Base-by-base conservation (phyloP, 2,888 invertebrate genomes). In the Habrosyne pyritoides region DNA sequence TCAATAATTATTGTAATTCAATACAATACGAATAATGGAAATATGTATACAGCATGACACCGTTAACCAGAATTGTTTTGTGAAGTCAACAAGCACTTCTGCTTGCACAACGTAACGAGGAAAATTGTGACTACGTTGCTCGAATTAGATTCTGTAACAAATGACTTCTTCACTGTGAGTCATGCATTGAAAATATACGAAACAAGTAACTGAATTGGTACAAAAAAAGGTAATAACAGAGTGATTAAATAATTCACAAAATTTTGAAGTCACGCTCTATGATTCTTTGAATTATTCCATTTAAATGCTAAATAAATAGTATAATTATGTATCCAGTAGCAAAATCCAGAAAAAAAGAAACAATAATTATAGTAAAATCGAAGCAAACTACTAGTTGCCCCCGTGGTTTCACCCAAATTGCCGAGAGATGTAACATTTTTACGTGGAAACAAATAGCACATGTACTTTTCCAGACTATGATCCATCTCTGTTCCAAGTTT, bases 61-160 rank as follows among this genome's bases (percentile, higher is more conserved):
- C 56, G 52, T 57, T 57, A 56, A 55, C 55, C 53, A 53, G 55
- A 46, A 42, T 49, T 50, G 49, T 49, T 48, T 53, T 48, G 53
- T 48, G 10, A 53, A 47, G 48, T 48, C 48, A 18, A 28, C 28
- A 18, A 28, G 7, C 14, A 5, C 12, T 36, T 18, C 42, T 42
- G 42, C 18, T 30, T 28, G 10, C 30, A 0, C 21, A 14, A 10
- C 48, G 2, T 26, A 21, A 42, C 10, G 30, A 21, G 26, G 50
- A 46, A 21, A 24, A 30, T 28, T 7, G 36, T 26, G 24, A 50
- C 53, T 56, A 57, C 53, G 55, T 60, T 59, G 24, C 56, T 53
- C 55, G 58, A 64, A 64, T 64, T 53, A 59, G 47, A 54, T 68
- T 66, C 64, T 59, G 59, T 61, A 70, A 69, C 55, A 57, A 56